phyloP scores from a whole-genome alignment of 2,113 vertebrate species.

The Strix aluco region DNA sequence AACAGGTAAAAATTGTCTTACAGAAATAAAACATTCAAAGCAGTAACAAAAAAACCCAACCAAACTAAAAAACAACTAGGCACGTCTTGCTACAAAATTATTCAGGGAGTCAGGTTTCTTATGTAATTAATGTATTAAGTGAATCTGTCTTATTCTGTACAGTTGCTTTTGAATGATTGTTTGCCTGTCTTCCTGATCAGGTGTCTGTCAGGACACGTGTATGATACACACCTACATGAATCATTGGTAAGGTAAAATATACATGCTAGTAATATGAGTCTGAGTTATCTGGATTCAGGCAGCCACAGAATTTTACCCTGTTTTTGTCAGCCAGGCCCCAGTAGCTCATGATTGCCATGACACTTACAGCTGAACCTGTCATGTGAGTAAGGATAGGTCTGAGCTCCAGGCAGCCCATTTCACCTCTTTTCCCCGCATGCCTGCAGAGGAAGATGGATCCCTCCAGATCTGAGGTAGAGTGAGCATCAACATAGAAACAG shows the following conservation, averaged over 20 bases:
- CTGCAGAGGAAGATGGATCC: neutral
- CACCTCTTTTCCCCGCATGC: fast-evolving
- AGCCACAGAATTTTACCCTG: neutral
- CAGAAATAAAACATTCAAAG: neutral
- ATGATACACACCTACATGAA: neutral
- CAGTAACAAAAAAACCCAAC: neutral
- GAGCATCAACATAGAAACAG: neutral
- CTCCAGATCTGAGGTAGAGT: neutral
- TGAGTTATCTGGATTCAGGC: neutral
- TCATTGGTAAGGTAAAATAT: neutral
- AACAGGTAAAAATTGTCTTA: neutral
- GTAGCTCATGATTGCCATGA: neutral
- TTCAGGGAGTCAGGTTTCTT: neutral
- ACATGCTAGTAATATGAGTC: neutral
- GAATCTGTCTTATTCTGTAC: neutral
- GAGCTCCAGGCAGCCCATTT: neutral
- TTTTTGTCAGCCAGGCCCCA: neutral
- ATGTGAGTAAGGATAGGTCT: neutral
- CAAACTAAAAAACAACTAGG: neutral
- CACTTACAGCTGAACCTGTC: neutral
- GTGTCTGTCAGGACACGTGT: neutral
- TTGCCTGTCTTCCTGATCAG: neutral
- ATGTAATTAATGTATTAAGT: neutral
- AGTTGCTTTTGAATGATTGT: neutral
- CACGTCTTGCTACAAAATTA: neutral